Evolutionary conservation across 1,140 invertebrate genomes (phyloP), one percentile per base, ranked within the genome.

Genomic region (Diprion similis): DNA sequence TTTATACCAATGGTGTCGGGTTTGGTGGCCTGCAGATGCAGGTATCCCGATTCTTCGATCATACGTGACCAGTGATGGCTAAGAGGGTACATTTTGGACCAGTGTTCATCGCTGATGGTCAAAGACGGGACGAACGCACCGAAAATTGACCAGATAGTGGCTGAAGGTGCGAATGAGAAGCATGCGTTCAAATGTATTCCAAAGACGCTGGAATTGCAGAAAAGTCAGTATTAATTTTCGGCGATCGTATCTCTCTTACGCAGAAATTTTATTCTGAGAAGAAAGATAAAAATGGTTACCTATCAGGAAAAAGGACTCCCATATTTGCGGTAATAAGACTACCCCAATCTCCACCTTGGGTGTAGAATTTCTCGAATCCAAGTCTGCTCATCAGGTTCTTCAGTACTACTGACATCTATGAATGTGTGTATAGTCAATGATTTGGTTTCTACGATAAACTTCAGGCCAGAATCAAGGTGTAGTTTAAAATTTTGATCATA

Each of bases 311-410:
- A 0, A 96, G 73, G 0, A 87, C 87, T 8, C 92, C 92, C 82
- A 97, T 86, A 71, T 85, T 78, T 0, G 86, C 75, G 0, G 87
- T 90, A 66, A 96, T 91, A 0, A 90, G 8, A 1, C 91, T 81
- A 0, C 95, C 95, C 94, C 94, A 95, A 81, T 98, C 96, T 11
- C 96, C 96, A 8, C 96, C 96, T 85, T 98, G 96, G 0, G 94
- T 85, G 72, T 95, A 93, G 83, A 92, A 98, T 80, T 93, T 92
- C 1, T 93, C 80, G 81, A 91, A 91, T 0, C 95, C 94, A 1
- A 98, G 87, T 67, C 94, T 89, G 2, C 89, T 79, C 97, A 98
- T 98, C 15, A 98, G 86, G 82, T 94, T 96, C 48, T 93, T 91
- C 79, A 98, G 91, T 17, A 98, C 87, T 1, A 94, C 89, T 0